Base-by-base conservation (phyloP, 2,113 vertebrate genomes). In the Spea multiplicata region DNA sequence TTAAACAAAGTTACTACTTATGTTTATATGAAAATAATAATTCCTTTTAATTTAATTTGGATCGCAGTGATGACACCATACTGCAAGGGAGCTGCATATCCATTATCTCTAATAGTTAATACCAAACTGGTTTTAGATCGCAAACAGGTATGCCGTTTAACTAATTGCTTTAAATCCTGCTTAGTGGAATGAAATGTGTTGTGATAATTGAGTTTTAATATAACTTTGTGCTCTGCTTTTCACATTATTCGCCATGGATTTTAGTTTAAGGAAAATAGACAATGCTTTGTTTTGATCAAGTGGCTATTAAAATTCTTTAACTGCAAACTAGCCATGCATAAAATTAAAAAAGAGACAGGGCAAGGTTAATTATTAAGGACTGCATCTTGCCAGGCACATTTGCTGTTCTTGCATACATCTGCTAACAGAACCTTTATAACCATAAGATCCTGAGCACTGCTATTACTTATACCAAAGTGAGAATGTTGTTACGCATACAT, bases 251-350 rank as follows among this genome's bases (percentile, higher is more conserved):
- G n/a, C 57, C 47, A 70, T 61, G 30, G 66, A 77, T 70, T 70
- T 70, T 49, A 44, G 52, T 45, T 12, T 59, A 46, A 59, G 45
- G 6, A 70, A 59, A 70, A 44, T n/a, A 76, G 45, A 59, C 45
- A 48, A 57, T 68, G 55, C 17, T 65, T 68, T 68, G 61, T 66
- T 73, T 70, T 73, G 70, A 79, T 65, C 17, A 57, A 79, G 44
- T 5, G 14, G 61, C 62, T 59, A 65, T 72, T 71, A 64, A 73
- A 66, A 67, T 73, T 57, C 7, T 48, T 64, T 53, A 66, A 78
- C 69, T 30, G 76, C 49, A 46, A 50, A 57, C 70, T 79, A 79
- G 59, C 50, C 70, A 79, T 45, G 62, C 77, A 79, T 79, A 73
- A 57, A 79, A 79, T 73, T 79, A 79, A 73, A 73, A 73, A 73